Evolutionary conservation across 2,888 invertebrate genomes (phyloP).

Genomic region (Agrochola lota): DNA sequence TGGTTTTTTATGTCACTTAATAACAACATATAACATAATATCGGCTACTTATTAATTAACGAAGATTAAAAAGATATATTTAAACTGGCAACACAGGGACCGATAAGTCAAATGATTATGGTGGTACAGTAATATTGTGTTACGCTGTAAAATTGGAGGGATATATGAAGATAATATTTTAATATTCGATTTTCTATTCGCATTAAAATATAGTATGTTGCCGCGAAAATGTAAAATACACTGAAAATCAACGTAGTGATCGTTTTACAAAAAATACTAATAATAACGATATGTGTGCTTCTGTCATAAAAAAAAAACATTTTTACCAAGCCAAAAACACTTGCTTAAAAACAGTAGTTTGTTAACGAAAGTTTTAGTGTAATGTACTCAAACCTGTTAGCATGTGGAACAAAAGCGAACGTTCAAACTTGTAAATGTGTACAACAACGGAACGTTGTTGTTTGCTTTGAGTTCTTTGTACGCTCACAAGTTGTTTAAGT

Average conservation of each 20-base stretch:
- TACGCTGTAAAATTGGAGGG: neutral
- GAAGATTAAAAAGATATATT: conserved; percentile 3
- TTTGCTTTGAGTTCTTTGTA: conserved; percentile 7
- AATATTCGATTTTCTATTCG: neutral
- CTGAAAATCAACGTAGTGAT: neutral
- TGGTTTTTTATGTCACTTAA: too few relatives aligned
- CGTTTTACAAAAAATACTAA: neutral
- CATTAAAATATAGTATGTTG: neutral
- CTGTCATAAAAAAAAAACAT: neutral
- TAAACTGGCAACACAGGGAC: neutral
- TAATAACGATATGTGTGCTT: neutral
- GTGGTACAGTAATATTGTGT: neutral
- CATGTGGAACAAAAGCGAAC: conserved; percentile 13
- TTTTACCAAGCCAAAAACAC: neutral
- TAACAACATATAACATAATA: conserved; percentile 11
- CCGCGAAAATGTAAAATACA: neutral
- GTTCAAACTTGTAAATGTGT: conserved; percentile 17
- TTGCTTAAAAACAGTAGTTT: conserved; percentile 2
- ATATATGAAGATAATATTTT: neutral
- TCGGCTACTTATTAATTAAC: neutral
- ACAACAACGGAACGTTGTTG: conserved; percentile 9
- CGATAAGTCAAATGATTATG: conserved; percentile 4
- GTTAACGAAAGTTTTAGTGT: conserved; percentile 8
- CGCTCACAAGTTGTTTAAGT: neutral
- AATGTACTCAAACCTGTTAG: conserved; percentile 16